These are phyloP conservation scores for Cantharis rufa DNA, from an alignment of 2,888 invertebrate species.

Conservation along the genomic window DNA sequence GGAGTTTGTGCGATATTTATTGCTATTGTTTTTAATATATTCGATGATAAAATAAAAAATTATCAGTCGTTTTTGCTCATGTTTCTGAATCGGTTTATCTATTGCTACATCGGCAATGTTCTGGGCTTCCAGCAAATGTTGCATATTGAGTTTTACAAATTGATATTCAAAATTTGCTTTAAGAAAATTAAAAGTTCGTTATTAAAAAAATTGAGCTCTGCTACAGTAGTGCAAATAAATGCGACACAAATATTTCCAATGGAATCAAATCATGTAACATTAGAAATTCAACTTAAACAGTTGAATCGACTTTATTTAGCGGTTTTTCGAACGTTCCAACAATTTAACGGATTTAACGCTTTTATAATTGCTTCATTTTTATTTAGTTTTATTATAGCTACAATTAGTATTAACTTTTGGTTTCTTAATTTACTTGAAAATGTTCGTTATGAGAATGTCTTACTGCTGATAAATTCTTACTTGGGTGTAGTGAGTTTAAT, in stretches of 20 bases:
- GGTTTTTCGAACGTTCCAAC: not conserved
- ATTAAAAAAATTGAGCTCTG: not conserved
- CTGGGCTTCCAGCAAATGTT: not conserved
- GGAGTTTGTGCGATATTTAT: not conserved
- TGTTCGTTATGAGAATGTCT: not conserved
- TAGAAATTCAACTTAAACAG: not conserved
- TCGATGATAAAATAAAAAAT: not conserved
- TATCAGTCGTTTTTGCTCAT: not conserved
- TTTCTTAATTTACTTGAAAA: not conserved
- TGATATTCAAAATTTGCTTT: not conserved
- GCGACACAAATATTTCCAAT: accelerated
- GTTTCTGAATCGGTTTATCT: not conserved
- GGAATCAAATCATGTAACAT: not conserved
- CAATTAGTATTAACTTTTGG: not conserved
- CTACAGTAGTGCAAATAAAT: not conserved
- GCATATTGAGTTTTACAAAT: not conserved
- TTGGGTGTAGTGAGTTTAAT: not conserved
- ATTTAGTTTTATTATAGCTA: not conserved
- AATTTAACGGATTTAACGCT: not conserved
- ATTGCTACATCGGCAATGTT: not conserved
- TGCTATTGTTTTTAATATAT: not conserved
- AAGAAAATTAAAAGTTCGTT: not conserved
- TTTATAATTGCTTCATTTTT: not conserved
- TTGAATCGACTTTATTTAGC: not conserved
- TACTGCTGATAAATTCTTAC: not conserved